Percentiles rank a stretch among this genome's conserved stretches.
Evolutionary conservation across 2,888 invertebrate species (phyloP).

Genomic region (Drosophila mercatorum): DNA sequence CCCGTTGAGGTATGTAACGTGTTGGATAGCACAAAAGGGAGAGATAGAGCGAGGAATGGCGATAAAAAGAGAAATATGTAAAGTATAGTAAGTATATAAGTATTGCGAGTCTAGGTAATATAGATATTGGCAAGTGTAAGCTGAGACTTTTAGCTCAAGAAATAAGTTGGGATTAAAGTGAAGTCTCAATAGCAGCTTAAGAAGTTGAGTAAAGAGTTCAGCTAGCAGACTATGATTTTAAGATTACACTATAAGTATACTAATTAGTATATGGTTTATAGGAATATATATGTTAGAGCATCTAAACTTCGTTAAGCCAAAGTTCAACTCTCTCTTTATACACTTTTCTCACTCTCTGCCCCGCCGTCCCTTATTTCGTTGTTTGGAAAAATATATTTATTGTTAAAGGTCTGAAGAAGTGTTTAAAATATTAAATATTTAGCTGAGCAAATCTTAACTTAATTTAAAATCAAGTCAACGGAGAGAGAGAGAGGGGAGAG

Average conservation of each 20-base stretch:
- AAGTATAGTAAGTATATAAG: neutral
- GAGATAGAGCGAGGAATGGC: too few species aligned
- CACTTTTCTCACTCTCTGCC: neutral
- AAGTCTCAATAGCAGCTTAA: too few species aligned
- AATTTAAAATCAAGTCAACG: constrained; percentile 10
- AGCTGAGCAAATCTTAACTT: neutral
- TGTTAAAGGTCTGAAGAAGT: neutral
- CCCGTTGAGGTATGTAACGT: neutral
- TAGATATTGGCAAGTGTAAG: too few species aligned
- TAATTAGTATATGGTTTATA: too few species aligned
- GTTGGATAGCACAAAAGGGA: neutral
- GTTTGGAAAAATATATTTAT: neutral
- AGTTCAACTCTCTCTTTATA: neutral
- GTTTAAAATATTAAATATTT: constrained; percentile 12
- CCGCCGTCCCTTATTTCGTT: neutral
- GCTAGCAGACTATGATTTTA: too few species aligned
- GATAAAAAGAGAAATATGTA: too few species aligned
- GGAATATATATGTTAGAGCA: neutral
- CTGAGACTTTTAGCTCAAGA: too few species aligned
- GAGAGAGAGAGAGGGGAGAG: neutral
- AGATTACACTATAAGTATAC: too few species aligned
- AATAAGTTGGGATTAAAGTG: too few species aligned
- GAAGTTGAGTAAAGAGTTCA: neutral
- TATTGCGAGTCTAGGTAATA: neutral
- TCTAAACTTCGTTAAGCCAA: neutral